Base-by-base conservation (phyloP, 1,140 invertebrate species). In the Ditylenchus dipsaci region DNA sequence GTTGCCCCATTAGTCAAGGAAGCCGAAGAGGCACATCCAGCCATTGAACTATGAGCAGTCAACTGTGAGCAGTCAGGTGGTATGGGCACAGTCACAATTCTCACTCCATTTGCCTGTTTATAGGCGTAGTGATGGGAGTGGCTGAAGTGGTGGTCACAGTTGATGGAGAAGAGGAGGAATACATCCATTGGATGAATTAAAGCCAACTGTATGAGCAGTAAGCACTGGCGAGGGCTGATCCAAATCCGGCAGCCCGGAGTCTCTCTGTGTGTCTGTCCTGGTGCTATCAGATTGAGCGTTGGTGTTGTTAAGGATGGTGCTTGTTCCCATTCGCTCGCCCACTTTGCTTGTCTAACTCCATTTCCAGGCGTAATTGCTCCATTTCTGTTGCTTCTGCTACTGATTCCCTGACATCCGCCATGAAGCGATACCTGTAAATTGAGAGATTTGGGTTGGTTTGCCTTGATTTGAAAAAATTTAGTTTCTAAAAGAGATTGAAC, bases 331-430 rank as follows among this genome's bases (percentile, higher is more conserved):
- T 59, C 15, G 63, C 3, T 58, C 27, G 63, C 63, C 23, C 63
- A 59, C 42, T 67, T 47, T 78, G 81, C 30, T 80, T 72, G 29
- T 79, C 77, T 67, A 81, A 64, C 67, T 83, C 81, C 61, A 81
- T 67, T 45, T 81, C 73, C 43, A 83, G 61, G 26, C 79, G 66
- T 26, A 82, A 59, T 57, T 71, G 67, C 33, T 81, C 79, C 81
- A 83, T 81, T 72, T 81, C 81, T 5, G 65, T 71, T 13, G 70
- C 78, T 66, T 82, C 81, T 45, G 68, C 59, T 19, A 79, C 72
- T 17, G 81, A 79, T 64, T 83, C 81, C 1, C 56, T 59, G 1
- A 83, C 72, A 62, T 83, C 79, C 13, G 72, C 72, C 27, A 80
- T 63, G 58, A 81, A 81, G 30, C 76, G 76, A 61, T 56, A 65